Conservation (phyloP, 2,797 vertebrate species). For the Stomatorhinus walkeri region DNA sequence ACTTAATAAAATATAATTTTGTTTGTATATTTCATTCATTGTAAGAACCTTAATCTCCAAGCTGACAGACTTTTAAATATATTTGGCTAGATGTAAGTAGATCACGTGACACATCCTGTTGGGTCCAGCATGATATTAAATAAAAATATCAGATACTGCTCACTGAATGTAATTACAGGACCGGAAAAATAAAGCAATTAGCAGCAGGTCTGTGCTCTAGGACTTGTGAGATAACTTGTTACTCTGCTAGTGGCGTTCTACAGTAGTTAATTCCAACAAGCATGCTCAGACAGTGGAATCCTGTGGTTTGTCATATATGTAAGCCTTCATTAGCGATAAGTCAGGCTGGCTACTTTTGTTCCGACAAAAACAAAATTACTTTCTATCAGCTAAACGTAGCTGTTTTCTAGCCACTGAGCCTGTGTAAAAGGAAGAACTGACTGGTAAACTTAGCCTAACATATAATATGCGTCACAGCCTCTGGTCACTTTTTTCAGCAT, state of each 20-base stretch:
- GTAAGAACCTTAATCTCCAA: background rate
- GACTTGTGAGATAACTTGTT: background rate
- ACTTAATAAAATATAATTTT: background rate
- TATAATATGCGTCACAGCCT: background rate
- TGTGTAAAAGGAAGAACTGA: background rate
- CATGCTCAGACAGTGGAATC: background rate
- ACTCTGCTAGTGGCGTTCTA: background rate
- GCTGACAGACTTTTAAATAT: background rate
- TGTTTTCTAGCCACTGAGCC: background rate
- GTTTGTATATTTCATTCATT: background rate
- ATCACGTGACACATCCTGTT: background rate
- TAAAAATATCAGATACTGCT: background rate
- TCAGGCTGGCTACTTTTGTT: background rate
- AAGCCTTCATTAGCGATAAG: background rate
- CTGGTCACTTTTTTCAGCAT: background rate
- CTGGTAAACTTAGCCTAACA: background rate
- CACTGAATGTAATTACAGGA: background rate
- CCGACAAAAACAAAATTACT: background rate
- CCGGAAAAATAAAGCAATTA: background rate
- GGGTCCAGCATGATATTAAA: background rate
- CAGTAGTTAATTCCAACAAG: background rate
- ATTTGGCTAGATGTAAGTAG: background rate
- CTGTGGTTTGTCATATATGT: background rate
- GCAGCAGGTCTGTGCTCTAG: background rate
- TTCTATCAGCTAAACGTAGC: background rate